phyloP scores from a whole-genome alignment of 1,140 invertebrate genomes.

The Drosophila guanche region DNA sequence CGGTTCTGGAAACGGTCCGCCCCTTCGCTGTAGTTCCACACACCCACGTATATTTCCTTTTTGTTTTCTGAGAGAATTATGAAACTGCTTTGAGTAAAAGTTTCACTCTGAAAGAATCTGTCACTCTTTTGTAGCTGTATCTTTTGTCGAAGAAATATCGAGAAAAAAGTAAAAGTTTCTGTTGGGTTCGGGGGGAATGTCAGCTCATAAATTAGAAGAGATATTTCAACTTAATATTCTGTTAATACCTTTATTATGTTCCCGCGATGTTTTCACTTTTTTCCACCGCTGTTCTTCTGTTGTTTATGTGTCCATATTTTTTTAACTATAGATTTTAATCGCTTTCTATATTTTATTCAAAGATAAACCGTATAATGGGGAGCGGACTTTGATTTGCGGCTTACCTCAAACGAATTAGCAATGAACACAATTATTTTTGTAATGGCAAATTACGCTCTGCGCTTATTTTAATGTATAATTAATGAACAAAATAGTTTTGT shows the following conservation, averaged over 20 bases:
- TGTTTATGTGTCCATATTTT: conserved; percentile 41
- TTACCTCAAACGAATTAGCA: conserved; percentile 26
- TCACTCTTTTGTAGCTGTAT: conserved; percentile 23
- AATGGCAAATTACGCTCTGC: conserved; percentile 57
- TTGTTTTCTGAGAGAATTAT: conserved; percentile 60
- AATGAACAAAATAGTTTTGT: conserved; percentile 50
- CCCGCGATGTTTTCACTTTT: conserved; percentile 48
- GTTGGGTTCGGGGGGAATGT: conserved; percentile 28
- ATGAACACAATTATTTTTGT: conserved; percentile 19
- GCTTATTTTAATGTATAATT: conserved; percentile 66
- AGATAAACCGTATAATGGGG: not conserved
- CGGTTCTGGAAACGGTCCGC: conserved; percentile 31
- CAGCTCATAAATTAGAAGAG: conserved; percentile 38
- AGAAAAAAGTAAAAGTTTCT: conserved; percentile 74
- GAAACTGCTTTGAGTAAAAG: conserved; percentile 59
- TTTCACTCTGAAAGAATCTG: conserved; percentile 69
- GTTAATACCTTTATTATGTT: conserved; percentile 64
- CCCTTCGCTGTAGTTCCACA: conserved; percentile 9
- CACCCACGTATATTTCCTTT: conserved; percentile 26
- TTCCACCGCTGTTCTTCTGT: not conserved
- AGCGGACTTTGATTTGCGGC: too few relatives aligned
- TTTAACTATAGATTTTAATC: conserved; percentile 28
- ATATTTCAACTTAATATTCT: conserved; percentile 62
- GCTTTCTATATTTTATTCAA: conserved; percentile 43
- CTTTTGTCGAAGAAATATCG: conserved; percentile 49